Evolutionary conservation across 2,797 vertebrate genomes (phyloP), one percentile per base, ranked within the genome.

Genomic region (Mycteria americana): DNA sequence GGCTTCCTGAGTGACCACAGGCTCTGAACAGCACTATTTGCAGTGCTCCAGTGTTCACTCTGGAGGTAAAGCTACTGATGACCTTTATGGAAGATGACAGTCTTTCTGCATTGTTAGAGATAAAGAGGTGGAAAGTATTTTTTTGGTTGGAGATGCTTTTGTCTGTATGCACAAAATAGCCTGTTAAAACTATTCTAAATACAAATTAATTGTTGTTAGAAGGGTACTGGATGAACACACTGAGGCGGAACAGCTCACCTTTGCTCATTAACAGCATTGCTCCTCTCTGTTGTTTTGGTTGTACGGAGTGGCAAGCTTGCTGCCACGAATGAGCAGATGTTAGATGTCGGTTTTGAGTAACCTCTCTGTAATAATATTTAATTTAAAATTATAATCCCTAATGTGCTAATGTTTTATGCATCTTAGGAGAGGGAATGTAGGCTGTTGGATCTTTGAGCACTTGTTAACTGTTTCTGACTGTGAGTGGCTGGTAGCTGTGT

Each of bases 51-150:
- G 25, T 18, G 50, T 63, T 28, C 3, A 0, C 9, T 31, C 31
- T 60, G 50, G 19, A 56, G n/a, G 11, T 35, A 68, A 48, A 19
- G 27, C 63, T 82, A 10, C 53, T 46, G 45, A 12, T 64, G 33
- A 25, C 53, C 63, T 39, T n/a, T 39, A 24, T 53, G 31, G n/a
- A 79, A 64, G 11, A 24, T 18, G 12, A 22, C 24, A 35, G 14
- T 28, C n/a, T 65, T 69, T 60, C 50, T 31, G 33, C 19, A 5
- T 1, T 27, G 25, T 18, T 50, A n/a, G 56, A 11, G 11, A 30
- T 43, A 43, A n/a, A 18, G 24, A 63, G 16, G 13, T 3, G 0
- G 4, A 65, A 85, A n/a, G 33, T 46, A 10, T 0, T 27, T 62
- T 74, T n/a, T 67, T 51, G 14, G 28, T 75, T 79, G 39, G n/a